These are phyloP conservation scores for Anastatus disparis DNA, from an alignment of 1,140 invertebrate genomes.

Conservation along the genomic window DNA sequence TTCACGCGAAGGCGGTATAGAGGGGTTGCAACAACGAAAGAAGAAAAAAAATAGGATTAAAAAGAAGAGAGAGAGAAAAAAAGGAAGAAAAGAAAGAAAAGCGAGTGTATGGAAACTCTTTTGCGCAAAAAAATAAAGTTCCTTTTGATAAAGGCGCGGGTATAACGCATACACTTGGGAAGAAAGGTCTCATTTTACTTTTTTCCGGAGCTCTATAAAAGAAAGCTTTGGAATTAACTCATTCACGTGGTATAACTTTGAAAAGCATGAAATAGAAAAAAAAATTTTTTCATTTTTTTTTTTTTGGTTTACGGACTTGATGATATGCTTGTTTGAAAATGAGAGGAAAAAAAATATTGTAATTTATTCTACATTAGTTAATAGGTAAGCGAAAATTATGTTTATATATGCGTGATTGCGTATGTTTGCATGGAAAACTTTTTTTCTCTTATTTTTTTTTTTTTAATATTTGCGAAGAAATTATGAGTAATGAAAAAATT, in stretches of 20 bases:
- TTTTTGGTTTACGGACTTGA: not conserved
- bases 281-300: slow-evolving; percentile 20
- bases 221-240: slow-evolving; percentile 28
- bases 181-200: slow-evolving; percentile 5
- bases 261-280: not conserved
- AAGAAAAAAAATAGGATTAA: not conserved
- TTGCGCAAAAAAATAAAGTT: slow-evolving; percentile 27
- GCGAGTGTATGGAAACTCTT: slow-evolving; percentile 8
- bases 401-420: too few species aligned
- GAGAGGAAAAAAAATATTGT: not conserved
- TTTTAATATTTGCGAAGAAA: too few species aligned
- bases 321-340: not conserved
- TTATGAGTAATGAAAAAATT: too few species aligned
- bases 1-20: too few species aligned
- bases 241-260: slow-evolving; percentile 16
- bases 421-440: too few species aligned
- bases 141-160: slow-evolving; percentile 33
- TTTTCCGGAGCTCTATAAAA: slow-evolving; percentile 5
- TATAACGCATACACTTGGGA: too few species aligned
- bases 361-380: too few species aligned
- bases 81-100: too few species aligned
- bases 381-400: too few species aligned
- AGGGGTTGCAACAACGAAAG: too few species aligned
- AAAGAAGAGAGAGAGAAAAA: not conserved
- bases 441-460: too few species aligned